Percentiles rank a stretch among this genome's conserved stretches.
These are phyloP conservation scores for Gallinago stenura DNA, from an alignment of 2,797 vertebrate genomes.

Conservation along the genomic window DNA sequence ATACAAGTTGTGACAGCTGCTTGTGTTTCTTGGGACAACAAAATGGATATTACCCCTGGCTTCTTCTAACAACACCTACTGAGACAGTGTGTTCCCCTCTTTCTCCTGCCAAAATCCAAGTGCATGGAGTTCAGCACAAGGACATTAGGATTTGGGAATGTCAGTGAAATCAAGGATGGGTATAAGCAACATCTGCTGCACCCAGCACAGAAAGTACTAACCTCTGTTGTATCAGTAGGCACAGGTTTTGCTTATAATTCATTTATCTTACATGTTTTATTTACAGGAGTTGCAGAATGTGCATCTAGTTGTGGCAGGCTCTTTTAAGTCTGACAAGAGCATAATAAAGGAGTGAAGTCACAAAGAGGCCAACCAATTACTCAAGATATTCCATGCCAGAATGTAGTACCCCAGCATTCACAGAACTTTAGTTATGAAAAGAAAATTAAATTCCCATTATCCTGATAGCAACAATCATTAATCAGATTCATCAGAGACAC, in stretches of 20 bases:
- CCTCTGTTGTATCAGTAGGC: background rate
- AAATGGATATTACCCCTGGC: background rate
- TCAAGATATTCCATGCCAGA: background rate
- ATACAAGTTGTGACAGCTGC: background rate
- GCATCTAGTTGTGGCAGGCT: background rate
- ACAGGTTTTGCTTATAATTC: background rate
- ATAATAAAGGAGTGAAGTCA: background rate
- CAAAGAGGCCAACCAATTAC: background rate
- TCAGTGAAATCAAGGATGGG: background rate
- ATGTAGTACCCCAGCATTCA: background rate
- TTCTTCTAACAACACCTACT: background rate
- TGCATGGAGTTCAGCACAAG: background rate
- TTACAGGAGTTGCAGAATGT: background rate
- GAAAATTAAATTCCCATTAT: slow-evolving; percentile 18
- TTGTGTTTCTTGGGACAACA: background rate
- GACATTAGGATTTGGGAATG: background rate
- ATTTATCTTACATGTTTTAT: background rate
- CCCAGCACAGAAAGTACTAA: background rate
- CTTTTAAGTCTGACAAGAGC: background rate
- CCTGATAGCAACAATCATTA: background rate
- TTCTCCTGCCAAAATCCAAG: background rate
- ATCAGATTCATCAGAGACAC: slow-evolving; percentile 18
- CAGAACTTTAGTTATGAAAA: slow-evolving; percentile 23
- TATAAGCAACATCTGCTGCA: background rate
- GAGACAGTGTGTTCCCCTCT: background rate